Percentiles rank a stretch among this genome's conserved stretches.
Conservation (phyloP, 2,888 invertebrate genomes). For the Seira sanloemensis region DNA sequence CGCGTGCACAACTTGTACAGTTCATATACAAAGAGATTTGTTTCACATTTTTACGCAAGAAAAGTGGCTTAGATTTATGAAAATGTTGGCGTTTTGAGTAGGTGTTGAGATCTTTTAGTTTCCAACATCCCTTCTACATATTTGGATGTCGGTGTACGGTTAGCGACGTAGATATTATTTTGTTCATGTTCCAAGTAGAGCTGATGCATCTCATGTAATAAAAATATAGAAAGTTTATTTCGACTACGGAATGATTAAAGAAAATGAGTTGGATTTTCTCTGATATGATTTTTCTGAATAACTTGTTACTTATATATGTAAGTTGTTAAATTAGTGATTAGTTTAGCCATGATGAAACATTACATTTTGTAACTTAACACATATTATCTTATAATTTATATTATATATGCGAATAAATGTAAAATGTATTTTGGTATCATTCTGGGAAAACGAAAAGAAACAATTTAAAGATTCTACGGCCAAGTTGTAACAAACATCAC, state of each 20-base stretch:
- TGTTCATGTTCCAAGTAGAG: not conserved
- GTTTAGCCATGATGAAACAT: not conserved
- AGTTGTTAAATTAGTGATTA: not conserved
- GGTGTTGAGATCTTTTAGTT: conserved; percentile 29
- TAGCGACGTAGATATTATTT: not conserved
- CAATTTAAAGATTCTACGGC: no score
- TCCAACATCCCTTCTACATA: not conserved
- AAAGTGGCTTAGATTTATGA: no score
- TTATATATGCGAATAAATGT: not conserved
- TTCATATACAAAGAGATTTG: conserved; percentile 29
- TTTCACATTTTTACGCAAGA: conserved; percentile 19
- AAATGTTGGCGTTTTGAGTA: no score
- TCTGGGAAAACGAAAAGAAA: not conserved
- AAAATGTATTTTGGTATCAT: not conserved
- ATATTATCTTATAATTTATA: not conserved
- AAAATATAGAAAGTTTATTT: not conserved
- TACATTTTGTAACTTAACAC: not conserved
- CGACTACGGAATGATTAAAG: not conserved
- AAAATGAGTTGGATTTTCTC: not conserved
- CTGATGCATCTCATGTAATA: not conserved
- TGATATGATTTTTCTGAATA: not conserved
- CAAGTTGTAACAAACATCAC: not conserved
- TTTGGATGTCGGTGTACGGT: not conserved
- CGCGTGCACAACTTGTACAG: conserved; percentile 14
- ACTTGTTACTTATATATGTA: not conserved